phyloP scores from a whole-genome alignment of 2,113 vertebrate genomes.

The Muntiacus muntjak region DNA sequence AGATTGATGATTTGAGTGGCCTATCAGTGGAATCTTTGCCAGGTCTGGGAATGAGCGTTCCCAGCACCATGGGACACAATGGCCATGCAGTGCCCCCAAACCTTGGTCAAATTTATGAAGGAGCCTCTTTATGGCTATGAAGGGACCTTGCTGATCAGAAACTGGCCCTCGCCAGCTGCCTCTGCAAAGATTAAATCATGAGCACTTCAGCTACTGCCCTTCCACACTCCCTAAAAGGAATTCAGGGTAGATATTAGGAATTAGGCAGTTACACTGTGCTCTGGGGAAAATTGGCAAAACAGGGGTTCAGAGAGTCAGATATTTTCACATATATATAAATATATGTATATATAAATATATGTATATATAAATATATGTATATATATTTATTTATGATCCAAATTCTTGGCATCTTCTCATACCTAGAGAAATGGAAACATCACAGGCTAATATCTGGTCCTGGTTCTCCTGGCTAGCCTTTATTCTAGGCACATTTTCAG shows the following conservation, averaged over 20 bases:
- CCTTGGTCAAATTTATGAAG: no score
- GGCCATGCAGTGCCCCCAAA: background rate
- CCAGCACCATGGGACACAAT: background rate
- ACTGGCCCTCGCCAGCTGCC: background rate
- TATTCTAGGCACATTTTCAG: background rate
- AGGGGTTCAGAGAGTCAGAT: background rate
- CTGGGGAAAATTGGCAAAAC: background rate
- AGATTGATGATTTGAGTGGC: background rate
- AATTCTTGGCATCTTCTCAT: background rate
- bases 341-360: no score
- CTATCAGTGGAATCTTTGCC: background rate
- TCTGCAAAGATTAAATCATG: background rate
- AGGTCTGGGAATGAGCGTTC: background rate
- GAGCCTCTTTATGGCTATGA: no score
- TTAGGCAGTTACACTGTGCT: background rate
- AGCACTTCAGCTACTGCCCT: background rate
- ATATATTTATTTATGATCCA: background rate
- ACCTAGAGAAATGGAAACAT: background rate
- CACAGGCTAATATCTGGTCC: rapidly evolving
- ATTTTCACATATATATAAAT: background rate
- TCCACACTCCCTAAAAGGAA: background rate
- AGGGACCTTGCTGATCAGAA: no score
- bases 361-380: no score
- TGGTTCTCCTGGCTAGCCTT: background rate
- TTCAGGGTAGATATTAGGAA: background rate